Percentiles rank a stretch among this genome's conserved stretches.
Evolutionary conservation across 2,888 invertebrate species (phyloP).

Genomic region (Amphipoea lucens): DNA sequence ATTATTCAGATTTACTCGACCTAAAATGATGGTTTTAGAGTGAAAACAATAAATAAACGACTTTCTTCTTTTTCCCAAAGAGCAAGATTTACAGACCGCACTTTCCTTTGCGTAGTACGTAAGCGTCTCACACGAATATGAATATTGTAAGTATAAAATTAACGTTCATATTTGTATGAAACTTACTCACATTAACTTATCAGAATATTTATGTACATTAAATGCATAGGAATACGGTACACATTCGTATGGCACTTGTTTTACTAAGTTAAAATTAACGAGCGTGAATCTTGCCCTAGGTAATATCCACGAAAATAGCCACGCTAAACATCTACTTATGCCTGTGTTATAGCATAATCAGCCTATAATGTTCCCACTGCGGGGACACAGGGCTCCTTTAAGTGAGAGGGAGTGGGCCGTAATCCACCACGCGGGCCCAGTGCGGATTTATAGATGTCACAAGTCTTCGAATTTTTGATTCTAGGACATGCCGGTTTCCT

Average conservation of each 20-base stretch:
- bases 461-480: neutral
- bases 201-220: neutral
- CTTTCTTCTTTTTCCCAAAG: neutral
- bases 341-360: too few relatives aligned
- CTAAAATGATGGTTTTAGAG: neutral
- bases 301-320: neutral
- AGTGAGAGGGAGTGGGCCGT: neutral
- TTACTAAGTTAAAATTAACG: neutral
- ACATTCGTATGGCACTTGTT: neutral
- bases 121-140: neutral
- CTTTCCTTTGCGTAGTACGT: too few relatives aligned
- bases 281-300: neutral
- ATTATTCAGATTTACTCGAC: conserved; percentile 11
- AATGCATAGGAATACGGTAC: neutral
- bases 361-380: too few relatives aligned
- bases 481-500: too few relatives aligned
- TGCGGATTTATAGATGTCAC: neutral
- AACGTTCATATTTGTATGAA: neutral
- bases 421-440: neutral
- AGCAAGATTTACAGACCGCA: neutral
- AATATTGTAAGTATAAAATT: neutral
- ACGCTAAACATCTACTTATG: neutral
- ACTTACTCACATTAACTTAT: neutral
- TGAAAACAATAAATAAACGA: neutral
- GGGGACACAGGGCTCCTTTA: too few relatives aligned